Percentiles rank a stretch among this genome's conserved stretches.
These are phyloP conservation scores for Ectropis grisescens DNA, from an alignment of 1,140 invertebrate species.

Conservation along the genomic window DNA sequence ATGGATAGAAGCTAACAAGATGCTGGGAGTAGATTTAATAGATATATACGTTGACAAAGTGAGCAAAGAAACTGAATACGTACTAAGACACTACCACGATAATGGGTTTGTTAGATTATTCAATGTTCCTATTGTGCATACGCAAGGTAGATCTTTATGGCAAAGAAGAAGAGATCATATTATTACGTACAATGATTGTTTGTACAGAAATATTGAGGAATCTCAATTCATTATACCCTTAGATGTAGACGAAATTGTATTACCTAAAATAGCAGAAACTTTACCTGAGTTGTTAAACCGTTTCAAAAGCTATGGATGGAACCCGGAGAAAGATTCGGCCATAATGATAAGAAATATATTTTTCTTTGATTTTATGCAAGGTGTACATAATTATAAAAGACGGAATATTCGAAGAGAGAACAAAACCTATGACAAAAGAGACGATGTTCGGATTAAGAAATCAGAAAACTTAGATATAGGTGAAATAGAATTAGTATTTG, in stretches of 20 bases:
- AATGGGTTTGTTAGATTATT: conserved; percentile 70
- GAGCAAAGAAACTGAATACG: conserved; percentile 62
- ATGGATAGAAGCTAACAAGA: conserved; percentile 77
- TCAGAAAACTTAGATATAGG: conserved; percentile 18
- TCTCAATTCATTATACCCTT: conserved; percentile 77
- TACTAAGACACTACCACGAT: conserved; percentile 71
- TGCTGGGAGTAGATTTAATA: conserved; percentile 76
- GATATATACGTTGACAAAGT: conserved; percentile 76
- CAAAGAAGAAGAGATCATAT: conserved; percentile 79
- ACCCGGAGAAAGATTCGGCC: conserved; percentile 67
- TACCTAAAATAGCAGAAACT: conserved; percentile 71
- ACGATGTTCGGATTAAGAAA: conserved; percentile 39
- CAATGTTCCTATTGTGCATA: conserved; percentile 64
- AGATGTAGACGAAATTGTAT: conserved; percentile 80
- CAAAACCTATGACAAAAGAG: conserved; percentile 47
- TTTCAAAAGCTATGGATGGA: conserved; percentile 45
- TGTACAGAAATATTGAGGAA: conserved; percentile 76
- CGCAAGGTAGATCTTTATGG: conserved; percentile 72
- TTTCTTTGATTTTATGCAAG: conserved; percentile 71
- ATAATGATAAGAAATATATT: conserved; percentile 77
- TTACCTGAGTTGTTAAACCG: conserved; percentile 70
- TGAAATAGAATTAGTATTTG: conserved; percentile 57
- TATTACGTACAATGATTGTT: conserved; percentile 80
- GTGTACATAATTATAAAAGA: conserved; percentile 21
- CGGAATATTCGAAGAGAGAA: conserved; percentile 21